Evolutionary conservation across 2,797 vertebrate genomes (phyloP), one percentile per base, ranked within the genome.

Genomic region (Mormyrus hasselquistii): DNA sequence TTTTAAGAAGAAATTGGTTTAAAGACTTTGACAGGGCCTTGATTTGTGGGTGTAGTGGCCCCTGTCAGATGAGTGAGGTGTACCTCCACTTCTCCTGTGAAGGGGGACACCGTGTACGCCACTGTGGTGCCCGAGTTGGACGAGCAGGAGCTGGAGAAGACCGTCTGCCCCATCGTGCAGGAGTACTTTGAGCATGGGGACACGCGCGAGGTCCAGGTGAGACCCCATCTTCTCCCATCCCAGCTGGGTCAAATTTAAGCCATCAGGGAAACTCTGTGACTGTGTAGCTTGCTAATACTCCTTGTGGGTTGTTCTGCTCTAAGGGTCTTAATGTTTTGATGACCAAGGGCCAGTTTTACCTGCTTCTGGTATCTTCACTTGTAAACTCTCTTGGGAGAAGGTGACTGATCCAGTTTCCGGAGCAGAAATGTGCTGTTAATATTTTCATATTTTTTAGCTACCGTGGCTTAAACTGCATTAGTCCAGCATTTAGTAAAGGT

Each of bases 151-250:
- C 93, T 97, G 88, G 96, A 97, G 89, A 97, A 97, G 92, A 96
- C 94, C 2, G 96, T 98, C 89, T 97, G 97, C 92, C 97, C 97
- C 0, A 97, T 97, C 86, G 97, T 98, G 76, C 92, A 96, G 92
- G 97, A 98, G 90, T 98, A 97, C 93, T 97, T 97, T 86, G 96
- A 97, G 92, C 97, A 98, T 0, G 97, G 97, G 92, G 97, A 97
- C 94, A 97, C 97, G 65, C 95, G 95, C 84, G 97, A 97, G 89
- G 97, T 98, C 53, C 92, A 97, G 95, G 97, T 97, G 92, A 92
- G 90, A 87, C 57, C 0, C 19, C 2, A 0, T 38, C 38, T 14
- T n/a, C 19, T 14, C 25, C 65, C 29, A 16, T 73, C 65, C 29
- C 4, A 34, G 65, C 25, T 34, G 9, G 62, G 25, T 34, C 62